Conservation (phyloP, 2,113 vertebrate genomes). For the Ascaphus truei region DNA sequence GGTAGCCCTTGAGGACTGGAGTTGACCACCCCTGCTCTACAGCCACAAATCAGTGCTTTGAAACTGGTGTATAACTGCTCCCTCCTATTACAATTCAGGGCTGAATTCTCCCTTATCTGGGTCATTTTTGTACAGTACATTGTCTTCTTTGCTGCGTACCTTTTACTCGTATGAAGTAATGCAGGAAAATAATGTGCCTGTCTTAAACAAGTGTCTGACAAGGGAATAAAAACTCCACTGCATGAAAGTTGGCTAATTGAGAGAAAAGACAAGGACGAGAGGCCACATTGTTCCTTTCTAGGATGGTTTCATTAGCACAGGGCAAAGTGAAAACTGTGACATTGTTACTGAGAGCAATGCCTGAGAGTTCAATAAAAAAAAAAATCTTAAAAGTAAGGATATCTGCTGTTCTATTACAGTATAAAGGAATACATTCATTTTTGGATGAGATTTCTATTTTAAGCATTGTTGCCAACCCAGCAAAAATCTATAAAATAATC, state of each 20-base stretch:
- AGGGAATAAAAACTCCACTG: background rate
- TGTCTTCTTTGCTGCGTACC: too few relatives aligned
- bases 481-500: conserved; percentile 28
- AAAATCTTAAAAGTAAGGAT: background rate
- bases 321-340: background rate
- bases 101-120: too few relatives aligned
- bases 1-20: too few relatives aligned
- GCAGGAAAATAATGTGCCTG: background rate
- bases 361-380: background rate
- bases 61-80: too few relatives aligned
- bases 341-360: background rate
- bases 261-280: background rate
- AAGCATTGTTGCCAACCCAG: conserved; percentile 13
- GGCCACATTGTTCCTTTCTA: background rate
- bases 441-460: conserved; percentile 10
- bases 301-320: background rate
- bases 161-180: too few relatives aligned
- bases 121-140: too few relatives aligned
- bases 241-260: background rate
- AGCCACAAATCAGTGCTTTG: too few relatives aligned
- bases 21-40: too few relatives aligned
- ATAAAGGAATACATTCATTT: conserved; percentile 3
- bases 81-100: too few relatives aligned
- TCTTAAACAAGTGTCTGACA: background rate
- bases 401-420: background rate